Evolutionary conservation across 2,113 vertebrate genomes (phyloP).

Genomic region (Atherinomorus stipes): DNA sequence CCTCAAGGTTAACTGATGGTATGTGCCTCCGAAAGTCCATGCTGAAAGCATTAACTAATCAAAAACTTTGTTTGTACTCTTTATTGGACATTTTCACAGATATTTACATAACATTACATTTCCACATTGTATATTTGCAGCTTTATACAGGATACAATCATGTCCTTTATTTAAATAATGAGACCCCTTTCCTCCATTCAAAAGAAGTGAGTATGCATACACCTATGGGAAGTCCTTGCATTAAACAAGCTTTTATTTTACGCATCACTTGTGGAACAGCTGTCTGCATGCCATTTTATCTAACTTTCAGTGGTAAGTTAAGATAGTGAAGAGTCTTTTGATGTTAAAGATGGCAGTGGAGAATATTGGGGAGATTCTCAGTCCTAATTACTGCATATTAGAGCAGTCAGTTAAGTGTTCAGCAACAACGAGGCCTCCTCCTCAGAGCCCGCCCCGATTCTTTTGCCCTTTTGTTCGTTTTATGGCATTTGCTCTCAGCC

Average conservation of each 20-base stretch:
- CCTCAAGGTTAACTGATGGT: slow-evolving; percentile 91
- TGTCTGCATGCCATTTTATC: not conserved
- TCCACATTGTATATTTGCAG: not conserved
- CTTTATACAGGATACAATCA: slow-evolving; percentile 13
- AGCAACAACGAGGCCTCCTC: slow-evolving; percentile 87
- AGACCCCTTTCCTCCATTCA: not conserved
- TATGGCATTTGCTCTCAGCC: slow-evolving; percentile 74
- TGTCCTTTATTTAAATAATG: not conserved
- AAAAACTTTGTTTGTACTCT: not conserved
- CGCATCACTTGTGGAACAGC: slow-evolving; percentile 7
- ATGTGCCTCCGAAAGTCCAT: slow-evolving; percentile 57
- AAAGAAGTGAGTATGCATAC: not conserved
- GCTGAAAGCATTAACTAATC: not conserved
- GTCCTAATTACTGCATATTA: slow-evolving; percentile 9
- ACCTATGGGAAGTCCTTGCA: slow-evolving; percentile 16
- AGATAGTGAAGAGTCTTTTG: slow-evolving; percentile 15
- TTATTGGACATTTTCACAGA: slow-evolving; percentile 45
- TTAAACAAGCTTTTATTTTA: not conserved
- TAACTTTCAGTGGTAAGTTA: slow-evolving; percentile 54
- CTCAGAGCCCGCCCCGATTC: slow-evolving; percentile 80
- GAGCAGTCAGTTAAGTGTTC: slow-evolving; percentile 58
- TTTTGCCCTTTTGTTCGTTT: slow-evolving; percentile 82
- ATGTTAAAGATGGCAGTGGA: slow-evolving; percentile 6
- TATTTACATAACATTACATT: slow-evolving; percentile 38
- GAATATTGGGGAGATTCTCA: not conserved